These are phyloP conservation scores for Onychomys torridus DNA, from an alignment of 2,797 vertebrate species.

Conservation along the genomic window DNA sequence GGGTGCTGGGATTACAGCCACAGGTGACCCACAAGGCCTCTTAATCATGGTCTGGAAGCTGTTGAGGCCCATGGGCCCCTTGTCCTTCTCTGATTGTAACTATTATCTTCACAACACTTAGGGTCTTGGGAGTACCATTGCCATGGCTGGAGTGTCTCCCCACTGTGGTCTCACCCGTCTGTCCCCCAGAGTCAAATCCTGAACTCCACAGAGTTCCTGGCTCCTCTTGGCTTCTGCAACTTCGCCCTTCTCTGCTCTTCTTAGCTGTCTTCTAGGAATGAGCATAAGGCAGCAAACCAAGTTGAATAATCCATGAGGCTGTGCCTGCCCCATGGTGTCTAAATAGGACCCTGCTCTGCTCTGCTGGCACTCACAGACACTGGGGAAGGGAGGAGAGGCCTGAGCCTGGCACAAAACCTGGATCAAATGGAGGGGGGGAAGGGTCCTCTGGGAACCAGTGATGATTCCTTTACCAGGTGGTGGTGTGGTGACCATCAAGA, in stretches of 20 bases:
- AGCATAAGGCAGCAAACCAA: neutral
- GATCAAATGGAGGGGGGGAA: neutral
- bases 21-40: neutral
- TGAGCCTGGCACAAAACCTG: neutral
- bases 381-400: neutral
- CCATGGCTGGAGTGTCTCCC: neutral
- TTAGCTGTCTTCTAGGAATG: neutral
- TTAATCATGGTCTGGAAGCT: neutral
- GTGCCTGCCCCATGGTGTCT: neutral
- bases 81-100: neutral
- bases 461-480: slow-evolving; percentile 29
- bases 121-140: neutral
- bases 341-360: neutral
- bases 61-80: neutral
- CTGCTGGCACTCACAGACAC: no score
- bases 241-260: neutral
- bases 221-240: neutral
- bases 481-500: slow-evolving; percentile 66
- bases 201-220: neutral
- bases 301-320: neutral
- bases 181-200: neutral
- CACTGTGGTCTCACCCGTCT: neutral
- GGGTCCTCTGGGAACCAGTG: neutral
- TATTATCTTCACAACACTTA: neutral
- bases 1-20: neutral